Evolutionary conservation across 2,113 vertebrate species (phyloP), one percentile per base, ranked within the genome.

Genomic region (Agapornis roseicollis): DNA sequence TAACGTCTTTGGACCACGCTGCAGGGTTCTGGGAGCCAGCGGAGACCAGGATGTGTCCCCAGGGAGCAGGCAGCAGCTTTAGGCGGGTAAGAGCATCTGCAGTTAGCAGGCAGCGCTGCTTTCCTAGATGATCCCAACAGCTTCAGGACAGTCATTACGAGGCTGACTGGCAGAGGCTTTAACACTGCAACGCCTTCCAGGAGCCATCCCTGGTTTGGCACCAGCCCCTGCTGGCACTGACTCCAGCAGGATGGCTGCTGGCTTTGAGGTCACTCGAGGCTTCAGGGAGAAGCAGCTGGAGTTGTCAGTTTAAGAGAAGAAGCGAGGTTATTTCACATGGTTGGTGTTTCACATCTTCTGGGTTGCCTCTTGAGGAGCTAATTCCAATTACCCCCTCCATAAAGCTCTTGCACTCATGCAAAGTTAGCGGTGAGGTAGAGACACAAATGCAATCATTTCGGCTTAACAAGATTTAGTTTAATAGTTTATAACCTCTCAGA

Each of bases 121-220:
- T 18, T 39, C 85, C 89, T 47, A 9, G 56, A 25, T 17, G 50
- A 39, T 22, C 72, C 2, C 2, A 63, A 42, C 82, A 44, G 78
- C 44, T 76, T 80, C 88, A 66, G 4, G 39, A 9, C 8, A 8
- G 52, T 33, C 50, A 33, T 44, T 14, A 27, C 6, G 11, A 44
- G 10, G 10, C 64, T 15, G 78, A 41, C 17, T 5, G 2, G 70
- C 35, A 11, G 37, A 44, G 46, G n/a, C 31, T 82, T n/a, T 56
- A 56, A 33, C 78, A 66, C 90, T 33, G 33, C 1, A 2, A 69
- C 4, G 46, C 58, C 84, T 85, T 68, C 82, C 85, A 91, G 87
- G 79, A 93, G 47, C n/a, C 29, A 2, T 20, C 58, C 33, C 81
- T 77, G 88, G n/a, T n/a, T 86, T 88, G 78, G 66, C 70, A 88